Evolutionary conservation across 1,140 invertebrate genomes (phyloP).

Genomic region (Oscheius sp.): DNA sequence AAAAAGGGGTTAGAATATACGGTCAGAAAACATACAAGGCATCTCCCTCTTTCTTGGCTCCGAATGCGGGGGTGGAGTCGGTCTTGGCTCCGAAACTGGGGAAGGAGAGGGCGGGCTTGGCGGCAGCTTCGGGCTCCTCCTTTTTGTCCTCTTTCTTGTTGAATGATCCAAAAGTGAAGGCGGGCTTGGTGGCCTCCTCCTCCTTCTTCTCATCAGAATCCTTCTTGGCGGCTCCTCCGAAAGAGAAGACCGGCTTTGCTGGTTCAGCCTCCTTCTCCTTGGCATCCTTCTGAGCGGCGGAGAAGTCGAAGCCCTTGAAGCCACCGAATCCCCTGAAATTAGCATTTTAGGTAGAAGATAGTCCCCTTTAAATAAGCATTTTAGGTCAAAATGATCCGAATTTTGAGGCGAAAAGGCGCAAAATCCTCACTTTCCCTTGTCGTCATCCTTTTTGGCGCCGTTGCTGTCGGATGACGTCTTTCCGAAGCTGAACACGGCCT

Average conservation of each 20-base stretch:
- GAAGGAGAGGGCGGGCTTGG: not conserved
- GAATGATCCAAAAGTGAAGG: not conserved
- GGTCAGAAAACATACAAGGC: too few species aligned
- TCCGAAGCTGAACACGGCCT: too few species aligned
- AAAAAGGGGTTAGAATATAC: too few species aligned
- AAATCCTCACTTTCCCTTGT: too few species aligned
- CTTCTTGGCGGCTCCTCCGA: too few species aligned
- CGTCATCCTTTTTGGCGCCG: too few species aligned
- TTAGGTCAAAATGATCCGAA: not conserved
- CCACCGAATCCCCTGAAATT: not conserved
- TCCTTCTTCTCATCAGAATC: too few species aligned
- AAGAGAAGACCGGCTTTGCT: too few species aligned
- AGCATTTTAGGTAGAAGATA: not conserved
- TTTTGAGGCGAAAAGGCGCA: slow-evolving; percentile 5
- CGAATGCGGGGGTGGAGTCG: not conserved
- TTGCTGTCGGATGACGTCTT: too few species aligned
- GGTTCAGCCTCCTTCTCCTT: too few species aligned
- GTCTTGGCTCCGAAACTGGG: not conserved
- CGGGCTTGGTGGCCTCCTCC: not conserved
- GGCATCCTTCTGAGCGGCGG: too few species aligned
- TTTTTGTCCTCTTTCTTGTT: not conserved
- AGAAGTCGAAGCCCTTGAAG: not conserved
- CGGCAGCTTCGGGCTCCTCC: not conserved
- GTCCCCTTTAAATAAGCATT: not conserved
- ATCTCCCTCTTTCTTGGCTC: too few species aligned